Conservation (phyloP, 2,888 invertebrate species). For the Sphaerophoria rueppellii region DNA sequence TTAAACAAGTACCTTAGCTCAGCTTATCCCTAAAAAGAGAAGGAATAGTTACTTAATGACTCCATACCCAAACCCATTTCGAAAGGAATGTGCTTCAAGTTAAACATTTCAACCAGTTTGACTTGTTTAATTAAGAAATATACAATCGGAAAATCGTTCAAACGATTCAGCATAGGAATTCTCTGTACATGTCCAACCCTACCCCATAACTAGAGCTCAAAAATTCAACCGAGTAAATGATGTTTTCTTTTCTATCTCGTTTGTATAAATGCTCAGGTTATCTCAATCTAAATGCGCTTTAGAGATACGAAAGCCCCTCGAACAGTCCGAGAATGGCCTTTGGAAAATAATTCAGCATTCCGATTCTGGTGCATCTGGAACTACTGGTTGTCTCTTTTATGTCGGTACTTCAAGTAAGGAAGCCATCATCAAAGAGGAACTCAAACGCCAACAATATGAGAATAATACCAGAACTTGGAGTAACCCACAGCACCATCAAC, state of each 20-base stretch:
- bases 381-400: conserved; percentile 76
- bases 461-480: conserved; percentile 21
- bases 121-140: conserved; percentile 61
- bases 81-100: conserved; percentile 26
- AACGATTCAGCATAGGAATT: background rate
- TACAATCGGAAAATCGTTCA: conserved; percentile 6
- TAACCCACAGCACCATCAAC: background rate
- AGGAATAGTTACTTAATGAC: background rate
- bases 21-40: background rate
- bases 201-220: no score
- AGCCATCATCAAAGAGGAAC: conserved; percentile 74
- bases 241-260: conserved; percentile 9
- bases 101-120: conserved; percentile 21
- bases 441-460: conserved; percentile 51
- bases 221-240: background rate
- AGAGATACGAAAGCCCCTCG: conserved; percentile 75
- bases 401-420: conserved; percentile 72
- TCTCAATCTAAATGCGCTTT: conserved; percentile 75
- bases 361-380: conserved; percentile 59
- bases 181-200: background rate
- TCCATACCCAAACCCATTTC: background rate
- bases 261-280: conserved; percentile 61
- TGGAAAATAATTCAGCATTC: conserved; percentile 75
- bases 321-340: conserved; percentile 74
- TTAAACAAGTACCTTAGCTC: no score